Conservation (phyloP, 2,113 vertebrate genomes). For the Scomber scombrus region DNA sequence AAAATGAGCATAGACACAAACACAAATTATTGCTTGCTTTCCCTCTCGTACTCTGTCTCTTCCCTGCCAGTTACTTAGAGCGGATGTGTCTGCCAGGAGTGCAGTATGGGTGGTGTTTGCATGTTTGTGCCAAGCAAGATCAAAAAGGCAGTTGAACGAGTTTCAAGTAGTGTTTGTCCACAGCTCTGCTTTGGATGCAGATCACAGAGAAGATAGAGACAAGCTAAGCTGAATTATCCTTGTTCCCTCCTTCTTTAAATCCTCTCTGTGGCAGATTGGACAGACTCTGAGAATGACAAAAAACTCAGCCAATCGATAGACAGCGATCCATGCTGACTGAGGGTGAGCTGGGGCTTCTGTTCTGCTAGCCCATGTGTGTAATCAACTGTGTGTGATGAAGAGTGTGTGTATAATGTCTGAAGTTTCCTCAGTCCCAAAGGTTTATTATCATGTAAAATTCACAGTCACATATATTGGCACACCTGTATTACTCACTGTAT, state of each 20-base stretch:
- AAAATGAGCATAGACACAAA: slow-evolving; percentile 16
- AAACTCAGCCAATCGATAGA: slow-evolving; percentile 67
- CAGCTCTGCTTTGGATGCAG: slow-evolving; percentile 68
- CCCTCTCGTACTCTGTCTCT: background rate
- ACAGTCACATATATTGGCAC: background rate
- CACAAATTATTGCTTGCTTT: slow-evolving; percentile 26
- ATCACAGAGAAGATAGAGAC: slow-evolving; percentile 71
- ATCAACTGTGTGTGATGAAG: slow-evolving; percentile 12
- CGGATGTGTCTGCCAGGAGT: slow-evolving; percentile 53
- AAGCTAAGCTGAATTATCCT: slow-evolving; percentile 68
- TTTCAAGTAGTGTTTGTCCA: slow-evolving; percentile 72
- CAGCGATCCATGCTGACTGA: slow-evolving; percentile 52
- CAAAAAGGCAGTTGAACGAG: slow-evolving; percentile 68
- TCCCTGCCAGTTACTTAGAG: slow-evolving; percentile 54
- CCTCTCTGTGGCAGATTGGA: slow-evolving; percentile 60
- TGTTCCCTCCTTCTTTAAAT: slow-evolving; percentile 55
- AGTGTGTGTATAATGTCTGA: background rate
- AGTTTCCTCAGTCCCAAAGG: background rate
- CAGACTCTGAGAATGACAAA: slow-evolving; percentile 59
- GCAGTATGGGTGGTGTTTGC: slow-evolving; percentile 55
- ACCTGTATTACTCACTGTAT: background rate
- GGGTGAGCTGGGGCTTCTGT: slow-evolving; percentile 26
- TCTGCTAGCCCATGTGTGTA: slow-evolving; percentile 24
- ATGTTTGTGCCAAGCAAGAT: slow-evolving; percentile 67
- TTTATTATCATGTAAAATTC: slow-evolving; percentile 4